Base-by-base conservation (phyloP, 2,888 invertebrate species). In the Rhodophaea formosa region DNA sequence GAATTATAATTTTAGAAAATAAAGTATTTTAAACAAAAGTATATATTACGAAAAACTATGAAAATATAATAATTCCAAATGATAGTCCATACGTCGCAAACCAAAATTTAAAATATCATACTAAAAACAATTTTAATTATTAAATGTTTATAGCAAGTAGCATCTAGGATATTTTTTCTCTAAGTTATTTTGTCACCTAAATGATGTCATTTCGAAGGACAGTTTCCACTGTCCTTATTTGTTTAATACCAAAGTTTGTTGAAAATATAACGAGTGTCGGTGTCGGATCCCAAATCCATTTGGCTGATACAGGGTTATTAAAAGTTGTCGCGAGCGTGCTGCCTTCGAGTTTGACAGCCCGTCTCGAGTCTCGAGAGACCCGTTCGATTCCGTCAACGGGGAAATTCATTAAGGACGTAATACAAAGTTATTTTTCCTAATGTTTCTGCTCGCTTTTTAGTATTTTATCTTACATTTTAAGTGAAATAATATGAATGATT, bases 281-380 rank as follows among this genome's bases (percentile, higher is more conserved):
- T 66, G 66, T 64, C 68, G 66, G 68, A 69, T 77, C 82, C 82
- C 75, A 77, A 84, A 86, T 86, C 87, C 86, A 88, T 88, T 88
- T 89, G 78, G 80, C 76, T 79, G 82, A 84, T 84, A 85, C 84
- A 81, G 82, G 85, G 88, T 88, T 88, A 88, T 88, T 88, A 88
- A 88, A 90, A 89, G 80, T 89, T 88, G 88, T 86, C 83, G 75
- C 77, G 72, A 75, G 76, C 84, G 82, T 82, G 78, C 82, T 82
- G 80, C 70, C 80, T 82, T 62, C 71, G 70, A 82, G 77, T 88
- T 87, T 88, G 88, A 88, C 88, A 86, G 86, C 71, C 68, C 69
- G 71, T 79, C 86, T 78, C 80, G 59, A 68, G 71, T 79, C 86
- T 78, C 80, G 59, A 62, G 79, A 86, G 75, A 69, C 64, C 70